phyloP scores from a whole-genome alignment of 2,888 invertebrate species.

The Hirtodrosophila duncani region DNA sequence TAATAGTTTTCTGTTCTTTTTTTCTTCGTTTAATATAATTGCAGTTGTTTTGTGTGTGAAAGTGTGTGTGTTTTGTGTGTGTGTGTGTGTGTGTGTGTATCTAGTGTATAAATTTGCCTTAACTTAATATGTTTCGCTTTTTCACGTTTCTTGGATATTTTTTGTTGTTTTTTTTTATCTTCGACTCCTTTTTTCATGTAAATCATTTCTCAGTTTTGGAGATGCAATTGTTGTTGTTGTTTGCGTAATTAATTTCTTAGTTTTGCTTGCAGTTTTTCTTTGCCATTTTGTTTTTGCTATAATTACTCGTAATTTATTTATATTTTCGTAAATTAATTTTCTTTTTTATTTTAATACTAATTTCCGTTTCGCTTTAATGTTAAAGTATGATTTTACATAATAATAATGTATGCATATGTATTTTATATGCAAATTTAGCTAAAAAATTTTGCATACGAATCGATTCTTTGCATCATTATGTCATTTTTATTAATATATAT shows the following conservation, averaged over 20 bases:
- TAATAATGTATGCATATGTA: too few species aligned
- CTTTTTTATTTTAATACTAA: conserved; percentile 51
- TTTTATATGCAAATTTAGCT: conserved; percentile 62
- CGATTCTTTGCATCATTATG: conserved; percentile 1
- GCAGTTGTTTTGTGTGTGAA: conserved; percentile 52
- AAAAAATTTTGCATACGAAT: conserved; percentile 57
- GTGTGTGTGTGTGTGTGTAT: conserved; percentile 33
- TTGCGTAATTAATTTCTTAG: conserved; percentile 38
- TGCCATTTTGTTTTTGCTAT: conserved; percentile 15
- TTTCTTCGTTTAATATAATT: conserved; percentile 65
- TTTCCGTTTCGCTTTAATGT: conserved; percentile 49
- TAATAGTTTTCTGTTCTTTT: conserved; percentile 45
- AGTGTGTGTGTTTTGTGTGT: conserved; percentile 21
- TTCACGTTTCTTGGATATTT: conserved; percentile 18
- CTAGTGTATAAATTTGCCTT: conserved; percentile 52
- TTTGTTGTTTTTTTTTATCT: conserved; percentile 29
- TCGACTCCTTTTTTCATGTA: conserved; percentile 8
- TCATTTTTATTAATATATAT: neutral
- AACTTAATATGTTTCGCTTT: conserved; percentile 51
- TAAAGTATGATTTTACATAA: conserved; percentile 70
- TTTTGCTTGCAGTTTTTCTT: conserved; percentile 43
- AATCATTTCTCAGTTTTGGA: conserved; percentile 12
- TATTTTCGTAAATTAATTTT: conserved; percentile 40
- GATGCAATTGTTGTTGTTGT: conserved; percentile 32
- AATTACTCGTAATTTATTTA: conserved; percentile 62